phyloP scores from a whole-genome alignment of 2,113 vertebrate species.

The Lampris megalopsis region DNA sequence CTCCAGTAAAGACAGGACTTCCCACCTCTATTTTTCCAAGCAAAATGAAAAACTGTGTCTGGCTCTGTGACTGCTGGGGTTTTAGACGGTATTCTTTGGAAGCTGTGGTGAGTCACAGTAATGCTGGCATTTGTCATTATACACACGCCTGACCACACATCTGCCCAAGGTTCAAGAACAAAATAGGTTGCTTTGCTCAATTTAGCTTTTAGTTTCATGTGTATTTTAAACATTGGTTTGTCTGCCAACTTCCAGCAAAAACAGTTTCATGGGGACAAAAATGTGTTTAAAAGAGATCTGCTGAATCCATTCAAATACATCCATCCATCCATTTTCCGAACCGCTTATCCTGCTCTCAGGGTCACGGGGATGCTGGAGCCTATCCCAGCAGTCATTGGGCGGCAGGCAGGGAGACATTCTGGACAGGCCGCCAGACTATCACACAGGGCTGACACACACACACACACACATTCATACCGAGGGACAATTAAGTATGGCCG shows the following conservation, averaged over 20 bases:
- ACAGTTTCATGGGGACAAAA: slow-evolving; percentile 19
- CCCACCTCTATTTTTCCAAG: slow-evolving; percentile 15
- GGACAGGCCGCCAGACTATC: no score
- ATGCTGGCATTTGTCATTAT: slow-evolving; percentile 48
- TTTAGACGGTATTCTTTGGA: slow-evolving; percentile 40
- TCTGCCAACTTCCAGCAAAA: neutral
- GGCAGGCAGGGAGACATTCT: no score
- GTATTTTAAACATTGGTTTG: slow-evolving; percentile 12
- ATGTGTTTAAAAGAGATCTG: neutral
- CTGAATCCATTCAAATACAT: neutral
- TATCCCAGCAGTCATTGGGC: no score
- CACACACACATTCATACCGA: no score
- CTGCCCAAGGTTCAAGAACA: slow-evolving; percentile 42
- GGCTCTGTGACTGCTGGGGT: slow-evolving; percentile 34
- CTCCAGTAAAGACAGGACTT: slow-evolving; percentile 18
- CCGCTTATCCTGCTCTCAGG: no score
- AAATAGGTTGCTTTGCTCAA: slow-evolving; percentile 35
- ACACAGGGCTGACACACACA: no score
- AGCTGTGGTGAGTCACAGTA: slow-evolving; percentile 37
- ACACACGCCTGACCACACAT: slow-evolving; percentile 35
- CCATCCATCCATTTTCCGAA: no score
- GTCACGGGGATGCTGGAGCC: no score
- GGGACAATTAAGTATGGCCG: no score
- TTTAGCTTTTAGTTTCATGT: slow-evolving; percentile 37
- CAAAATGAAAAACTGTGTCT: slow-evolving; percentile 22